These are phyloP conservation scores for Cecropterus lyciades DNA, from an alignment of 1,140 invertebrate genomes.

Conservation along the genomic window DNA sequence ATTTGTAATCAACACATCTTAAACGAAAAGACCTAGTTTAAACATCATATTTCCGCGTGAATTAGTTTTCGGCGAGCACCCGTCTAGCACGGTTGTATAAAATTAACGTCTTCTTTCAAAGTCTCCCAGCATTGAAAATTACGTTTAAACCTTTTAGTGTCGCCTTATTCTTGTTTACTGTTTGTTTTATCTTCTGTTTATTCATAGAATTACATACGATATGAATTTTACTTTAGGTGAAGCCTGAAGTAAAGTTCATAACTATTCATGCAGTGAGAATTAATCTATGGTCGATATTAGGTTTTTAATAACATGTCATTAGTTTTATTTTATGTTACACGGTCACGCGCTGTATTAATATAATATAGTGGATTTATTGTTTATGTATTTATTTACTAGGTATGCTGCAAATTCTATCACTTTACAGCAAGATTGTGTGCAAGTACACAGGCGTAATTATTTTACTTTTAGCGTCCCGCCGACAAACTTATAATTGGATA, in stretches of 20 bases:
- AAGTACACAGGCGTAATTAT: conserved; percentile 7
- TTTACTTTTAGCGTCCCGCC: conserved; percentile 41
- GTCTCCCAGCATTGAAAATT: conserved; percentile 49
- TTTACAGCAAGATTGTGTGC: neutral
- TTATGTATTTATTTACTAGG: no score
- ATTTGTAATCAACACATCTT: conserved; percentile 34
- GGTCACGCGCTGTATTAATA: no score
- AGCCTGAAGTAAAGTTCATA: no score
- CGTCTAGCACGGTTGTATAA: conserved; percentile 44
- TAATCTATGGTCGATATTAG: no score
- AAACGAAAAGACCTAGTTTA: conserved; percentile 30
- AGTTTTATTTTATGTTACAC: no score
- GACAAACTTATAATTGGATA: conserved; percentile 44
- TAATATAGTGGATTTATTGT: no score
- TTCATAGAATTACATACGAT: neutral
- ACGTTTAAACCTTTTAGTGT: conserved; percentile 53
- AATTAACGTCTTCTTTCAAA: conserved; percentile 56
- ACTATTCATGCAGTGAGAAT: no score
- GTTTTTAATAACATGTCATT: no score
- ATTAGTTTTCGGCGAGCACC: conserved; percentile 25
- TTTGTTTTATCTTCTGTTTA: conserved; percentile 30
- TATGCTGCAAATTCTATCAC: neutral
- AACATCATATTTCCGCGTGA: conserved; percentile 39
- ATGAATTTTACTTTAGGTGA: no score
- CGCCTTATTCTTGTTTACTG: conserved; percentile 43